Evolutionary conservation across 1,140 invertebrate species (phyloP).

Genomic region (Lepidurus couesii): DNA sequence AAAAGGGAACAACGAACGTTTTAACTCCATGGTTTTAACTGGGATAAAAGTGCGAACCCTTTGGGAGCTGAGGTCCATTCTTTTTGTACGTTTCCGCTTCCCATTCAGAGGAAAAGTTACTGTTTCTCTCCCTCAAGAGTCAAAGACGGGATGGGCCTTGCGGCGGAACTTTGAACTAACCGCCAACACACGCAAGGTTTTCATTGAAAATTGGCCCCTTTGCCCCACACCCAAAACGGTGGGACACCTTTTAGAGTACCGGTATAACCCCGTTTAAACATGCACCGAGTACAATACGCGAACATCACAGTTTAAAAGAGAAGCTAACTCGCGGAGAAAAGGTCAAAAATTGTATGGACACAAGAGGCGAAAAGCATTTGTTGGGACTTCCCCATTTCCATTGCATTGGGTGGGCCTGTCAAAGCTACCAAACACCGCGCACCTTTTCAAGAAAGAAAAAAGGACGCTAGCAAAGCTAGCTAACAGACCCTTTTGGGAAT

Average conservation of each 20-base stretch:
- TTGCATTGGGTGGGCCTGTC: conserved; percentile 20
- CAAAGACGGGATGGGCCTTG: too few relatives aligned
- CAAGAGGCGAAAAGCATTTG: background rate
- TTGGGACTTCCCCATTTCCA: background rate
- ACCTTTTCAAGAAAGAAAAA: background rate
- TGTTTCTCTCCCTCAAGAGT: too few relatives aligned
- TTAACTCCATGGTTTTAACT: too few relatives aligned
- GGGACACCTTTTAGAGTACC: too few relatives aligned
- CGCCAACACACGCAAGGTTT: background rate
- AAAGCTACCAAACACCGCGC: background rate
- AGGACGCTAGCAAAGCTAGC: background rate
- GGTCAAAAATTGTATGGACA: background rate
- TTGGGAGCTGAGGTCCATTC: too few relatives aligned
- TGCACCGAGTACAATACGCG: background rate
- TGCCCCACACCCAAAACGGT: too few relatives aligned
- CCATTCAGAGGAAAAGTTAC: too few relatives aligned
- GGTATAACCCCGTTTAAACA: background rate
- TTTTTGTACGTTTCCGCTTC: too few relatives aligned
- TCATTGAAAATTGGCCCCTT: background rate
- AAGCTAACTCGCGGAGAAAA: background rate
- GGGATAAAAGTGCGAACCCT: too few relatives aligned
- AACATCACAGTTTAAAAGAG: background rate
- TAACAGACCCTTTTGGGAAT: background rate
- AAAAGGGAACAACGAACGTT: too few relatives aligned
- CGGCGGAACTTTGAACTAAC: background rate